Percentiles rank a stretch among this genome's conserved stretches.
Conservation (phyloP, 2,113 vertebrate species). For the Tachycineta bicolor region DNA sequence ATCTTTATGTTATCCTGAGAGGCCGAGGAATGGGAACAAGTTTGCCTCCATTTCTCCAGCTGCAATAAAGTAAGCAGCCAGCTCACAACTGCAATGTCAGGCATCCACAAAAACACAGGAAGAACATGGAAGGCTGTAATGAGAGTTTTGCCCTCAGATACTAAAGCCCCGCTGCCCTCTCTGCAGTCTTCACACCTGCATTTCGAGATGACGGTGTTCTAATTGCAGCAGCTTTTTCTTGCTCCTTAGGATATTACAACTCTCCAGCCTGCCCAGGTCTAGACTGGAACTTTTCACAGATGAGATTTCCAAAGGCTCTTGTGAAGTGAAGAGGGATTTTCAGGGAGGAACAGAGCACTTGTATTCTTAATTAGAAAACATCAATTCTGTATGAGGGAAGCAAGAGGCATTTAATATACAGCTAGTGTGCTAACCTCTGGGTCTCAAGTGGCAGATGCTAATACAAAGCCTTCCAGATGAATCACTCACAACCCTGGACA, state of each 20-base stretch:
- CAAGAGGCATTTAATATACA: constrained; percentile 44
- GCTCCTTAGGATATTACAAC: not conserved
- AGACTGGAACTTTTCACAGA: not conserved
- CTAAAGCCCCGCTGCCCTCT: not conserved
- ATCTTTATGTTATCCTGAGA: not conserved
- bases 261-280: not conserved
- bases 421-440: constrained; percentile 12
- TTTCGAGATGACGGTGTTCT: not conserved
- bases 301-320: constrained; percentile 14
- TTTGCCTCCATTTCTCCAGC: not conserved
- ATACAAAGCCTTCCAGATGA: constrained; percentile 33
- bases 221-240: not conserved
- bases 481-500: not conserved
- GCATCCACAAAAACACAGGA: not conserved
- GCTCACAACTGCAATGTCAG: not conserved
- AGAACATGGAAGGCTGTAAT: not conserved
- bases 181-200: not conserved
- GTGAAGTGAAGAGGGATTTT: constrained; percentile 40
- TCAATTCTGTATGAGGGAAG: constrained; percentile 29
- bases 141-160: not conserved
- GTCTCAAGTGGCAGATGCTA: constrained; percentile 31
- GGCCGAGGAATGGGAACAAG: not conserved
- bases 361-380: constrained; percentile 59
- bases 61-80: not conserved
- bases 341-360: constrained; percentile 48